A percentile compares a stretch with the other conserved stretches of the same genome.
Conservation (phyloP, 2,113 vertebrate species). For the Machaerirhynchus nigripectus region DNA sequence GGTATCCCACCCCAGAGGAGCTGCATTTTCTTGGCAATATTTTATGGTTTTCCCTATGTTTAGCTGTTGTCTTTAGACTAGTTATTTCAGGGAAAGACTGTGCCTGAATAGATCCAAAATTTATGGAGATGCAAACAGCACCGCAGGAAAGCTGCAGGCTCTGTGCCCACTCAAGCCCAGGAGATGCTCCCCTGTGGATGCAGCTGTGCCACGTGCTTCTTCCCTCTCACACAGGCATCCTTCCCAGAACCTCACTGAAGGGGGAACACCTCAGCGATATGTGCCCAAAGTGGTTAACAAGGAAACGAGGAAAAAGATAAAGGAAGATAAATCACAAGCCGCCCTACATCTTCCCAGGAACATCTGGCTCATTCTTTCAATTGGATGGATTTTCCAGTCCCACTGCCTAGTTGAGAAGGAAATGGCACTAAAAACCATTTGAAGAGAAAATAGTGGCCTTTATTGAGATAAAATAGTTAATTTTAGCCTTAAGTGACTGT, state of each 20-base stretch:
- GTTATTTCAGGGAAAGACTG: neutral
- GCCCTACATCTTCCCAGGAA: neutral
- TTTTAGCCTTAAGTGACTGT: neutral
- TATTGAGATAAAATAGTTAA: neutral
- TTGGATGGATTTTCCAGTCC: neutral
- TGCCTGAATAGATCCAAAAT: neutral
- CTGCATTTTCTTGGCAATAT: neutral
- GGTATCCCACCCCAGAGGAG: neutral
- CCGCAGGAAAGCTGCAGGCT: rapidly evolving
- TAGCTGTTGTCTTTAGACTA: neutral
- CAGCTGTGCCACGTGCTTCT: rapidly evolving
- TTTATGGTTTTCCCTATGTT: neutral
- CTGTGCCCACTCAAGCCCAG: rapidly evolving
- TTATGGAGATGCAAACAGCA: rapidly evolving
- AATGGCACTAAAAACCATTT: neutral
- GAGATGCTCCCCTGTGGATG: rapidly evolving
- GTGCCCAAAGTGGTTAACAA: neutral
- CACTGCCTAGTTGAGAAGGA: neutral
- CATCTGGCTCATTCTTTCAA: neutral
- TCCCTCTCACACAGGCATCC: neutral
- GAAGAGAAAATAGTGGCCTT: neutral
- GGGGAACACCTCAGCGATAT: rapidly evolving
- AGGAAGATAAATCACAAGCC: neutral
- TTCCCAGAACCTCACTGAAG: rapidly evolving
- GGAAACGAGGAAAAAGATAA: too few species aligned